Evolutionary conservation across 2,113 vertebrate genomes (phyloP).

Genomic region (Onychostruthus taczanowskii): DNA sequence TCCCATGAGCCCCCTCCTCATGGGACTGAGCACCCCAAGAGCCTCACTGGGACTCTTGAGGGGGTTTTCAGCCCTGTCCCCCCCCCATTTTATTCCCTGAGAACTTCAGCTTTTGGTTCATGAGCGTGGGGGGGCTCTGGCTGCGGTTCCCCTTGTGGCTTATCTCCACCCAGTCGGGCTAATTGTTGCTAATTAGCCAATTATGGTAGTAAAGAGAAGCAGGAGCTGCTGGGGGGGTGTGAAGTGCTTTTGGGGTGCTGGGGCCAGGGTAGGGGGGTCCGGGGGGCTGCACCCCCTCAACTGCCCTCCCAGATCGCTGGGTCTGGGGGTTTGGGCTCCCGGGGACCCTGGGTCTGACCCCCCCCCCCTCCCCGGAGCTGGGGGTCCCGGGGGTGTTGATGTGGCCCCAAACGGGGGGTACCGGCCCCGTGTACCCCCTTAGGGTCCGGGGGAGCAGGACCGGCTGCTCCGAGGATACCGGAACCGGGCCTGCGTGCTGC

Average conservation of each 20-base stretch:
- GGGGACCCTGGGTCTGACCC: neutral
- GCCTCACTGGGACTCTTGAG: rapidly evolving
- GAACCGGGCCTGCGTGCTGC: neutral
- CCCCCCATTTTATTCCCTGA: neutral
- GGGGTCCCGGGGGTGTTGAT: neutral
- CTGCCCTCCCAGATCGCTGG: no score
- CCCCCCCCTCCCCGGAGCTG: no score
- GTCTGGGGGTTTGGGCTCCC: neutral
- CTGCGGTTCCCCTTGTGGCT: neutral
- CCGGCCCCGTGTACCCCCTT: neutral
- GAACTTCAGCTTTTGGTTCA: rapidly evolving
- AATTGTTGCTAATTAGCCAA: conserved; percentile 42
- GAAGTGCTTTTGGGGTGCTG: neutral
- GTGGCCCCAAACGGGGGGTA: no score
- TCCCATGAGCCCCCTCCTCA: neutral
- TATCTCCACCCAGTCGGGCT: neutral
- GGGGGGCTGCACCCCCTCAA: neutral
- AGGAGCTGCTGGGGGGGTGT: neutral
- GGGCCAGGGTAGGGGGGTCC: rapidly evolving
- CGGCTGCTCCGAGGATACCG: neutral
- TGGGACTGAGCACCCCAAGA: neutral
- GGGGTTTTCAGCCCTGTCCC: neutral
- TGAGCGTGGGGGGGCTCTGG: neutral
- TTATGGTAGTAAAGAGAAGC: neutral
- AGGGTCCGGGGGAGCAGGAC: neutral